These are phyloP conservation scores for Porites lutea DNA, from an alignment of 64 coral and sea anemone species.

Conservation along the genomic window DNA sequence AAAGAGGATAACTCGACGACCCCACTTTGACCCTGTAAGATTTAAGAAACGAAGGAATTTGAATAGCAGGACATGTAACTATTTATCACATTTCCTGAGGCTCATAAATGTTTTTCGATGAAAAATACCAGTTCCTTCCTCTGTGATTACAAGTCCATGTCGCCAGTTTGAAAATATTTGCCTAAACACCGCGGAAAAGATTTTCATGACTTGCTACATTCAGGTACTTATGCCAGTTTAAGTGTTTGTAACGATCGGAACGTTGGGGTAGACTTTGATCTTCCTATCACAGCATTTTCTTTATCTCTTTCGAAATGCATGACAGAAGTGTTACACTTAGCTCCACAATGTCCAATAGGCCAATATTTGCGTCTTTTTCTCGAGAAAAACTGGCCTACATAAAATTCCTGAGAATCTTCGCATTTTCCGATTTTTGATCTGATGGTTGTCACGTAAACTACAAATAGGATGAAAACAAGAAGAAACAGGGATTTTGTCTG, in stretches of 20 bases:
- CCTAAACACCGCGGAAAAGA: background rate
- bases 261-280: constrained; percentile 30
- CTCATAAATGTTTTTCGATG: background rate
- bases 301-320: background rate
- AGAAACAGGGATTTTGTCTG: background rate
- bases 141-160: background rate
- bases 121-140: background rate
- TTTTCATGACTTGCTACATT: constrained; percentile 18
- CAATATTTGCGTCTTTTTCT: constrained; percentile 22
- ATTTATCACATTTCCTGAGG: constrained; percentile 33
- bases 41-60: constrained; percentile 57
- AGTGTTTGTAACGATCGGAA: constrained; percentile 32
- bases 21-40: background rate
- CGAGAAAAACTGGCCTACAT: background rate
- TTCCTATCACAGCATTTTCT: background rate
- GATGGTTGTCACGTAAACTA: background rate
- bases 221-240: background rate
- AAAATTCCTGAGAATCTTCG: constrained; percentile 40
- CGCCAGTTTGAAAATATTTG: background rate
- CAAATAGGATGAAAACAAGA: background rate
- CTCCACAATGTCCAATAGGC: constrained; percentile 15
- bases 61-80: constrained; percentile 33
- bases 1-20: background rate
- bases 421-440: background rate
- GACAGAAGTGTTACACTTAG: constrained; percentile 1